Percentiles rank a stretch among this genome's conserved stretches.
Evolutionary conservation across 2,797 vertebrate genomes (phyloP).

Genomic region (Periophthalmus magnuspinnatus): DNA sequence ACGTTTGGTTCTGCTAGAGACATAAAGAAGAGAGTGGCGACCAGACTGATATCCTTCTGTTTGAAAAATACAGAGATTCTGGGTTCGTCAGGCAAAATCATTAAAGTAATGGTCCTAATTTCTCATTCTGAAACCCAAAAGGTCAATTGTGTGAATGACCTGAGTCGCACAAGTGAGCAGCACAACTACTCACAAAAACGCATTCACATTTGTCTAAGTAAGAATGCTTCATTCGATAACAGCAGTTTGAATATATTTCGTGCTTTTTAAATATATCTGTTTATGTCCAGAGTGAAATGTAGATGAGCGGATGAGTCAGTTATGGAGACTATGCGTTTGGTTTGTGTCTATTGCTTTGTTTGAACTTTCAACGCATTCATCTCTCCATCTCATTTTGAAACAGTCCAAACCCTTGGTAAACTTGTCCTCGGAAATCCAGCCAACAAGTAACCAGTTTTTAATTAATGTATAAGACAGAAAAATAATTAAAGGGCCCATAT

Average conservation of each 20-base stretch:
- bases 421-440: conserved; percentile 74
- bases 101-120: too few relatives aligned
- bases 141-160: conserved; percentile 25
- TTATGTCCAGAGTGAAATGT: conserved; percentile 50
- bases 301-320: conserved; percentile 55
- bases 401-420: conserved; percentile 88
- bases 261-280: conserved; percentile 28
- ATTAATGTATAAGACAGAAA: conserved; percentile 14
- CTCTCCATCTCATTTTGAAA: conserved; percentile 86
- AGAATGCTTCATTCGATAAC: conserved; percentile 54
- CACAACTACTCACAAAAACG: conserved; percentile 28
- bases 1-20: too few relatives aligned
- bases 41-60: too few relatives aligned
- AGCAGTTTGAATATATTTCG: conserved; percentile 34
- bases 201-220: conserved; percentile 33
- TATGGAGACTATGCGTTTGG: conserved; percentile 85
- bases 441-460: conserved; percentile 16
- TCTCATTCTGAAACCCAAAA: background rate
- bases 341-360: conserved; percentile 89
- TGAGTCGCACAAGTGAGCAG: conserved; percentile 18
- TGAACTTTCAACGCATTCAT: conserved; percentile 86
- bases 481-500: conserved; percentile 2
- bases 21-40: too few relatives aligned
- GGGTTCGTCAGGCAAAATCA: too few relatives aligned
- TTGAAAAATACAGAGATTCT: too few relatives aligned